Evolutionary conservation across 2,797 vertebrate species (phyloP).

Genomic region (Pipistrellus pipistrellus): DNA sequence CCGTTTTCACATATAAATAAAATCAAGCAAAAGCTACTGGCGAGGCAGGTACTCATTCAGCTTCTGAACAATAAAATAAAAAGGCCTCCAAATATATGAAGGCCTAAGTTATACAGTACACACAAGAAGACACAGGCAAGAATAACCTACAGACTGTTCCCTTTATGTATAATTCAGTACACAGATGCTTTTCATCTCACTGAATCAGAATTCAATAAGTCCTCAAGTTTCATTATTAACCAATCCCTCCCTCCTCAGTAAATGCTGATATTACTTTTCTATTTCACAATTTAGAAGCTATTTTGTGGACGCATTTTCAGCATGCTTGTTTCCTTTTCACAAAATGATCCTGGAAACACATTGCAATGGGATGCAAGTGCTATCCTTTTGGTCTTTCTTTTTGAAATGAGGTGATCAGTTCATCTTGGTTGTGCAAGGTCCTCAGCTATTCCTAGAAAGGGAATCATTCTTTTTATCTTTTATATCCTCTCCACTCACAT

Average conservation of each 20-base stretch:
- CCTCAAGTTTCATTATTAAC: constrained; percentile 67
- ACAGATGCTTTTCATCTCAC: constrained; percentile 67
- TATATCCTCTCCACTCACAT: not conserved
- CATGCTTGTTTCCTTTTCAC: not conserved
- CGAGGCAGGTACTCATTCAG: constrained; percentile 32
- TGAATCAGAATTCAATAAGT: constrained; percentile 64
- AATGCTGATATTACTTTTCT: constrained; percentile 20
- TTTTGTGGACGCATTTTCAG: not conserved
- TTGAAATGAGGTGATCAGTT: not conserved
- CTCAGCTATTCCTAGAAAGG: not conserved
- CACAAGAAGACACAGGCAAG: constrained; percentile 32
- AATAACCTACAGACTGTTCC: constrained; percentile 44
- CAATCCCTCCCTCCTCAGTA: not conserved
- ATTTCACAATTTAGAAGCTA: constrained; percentile 34
- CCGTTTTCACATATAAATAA: constrained; percentile 47
- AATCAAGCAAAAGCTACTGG: constrained; percentile 64
- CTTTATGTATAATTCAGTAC: constrained; percentile 70
- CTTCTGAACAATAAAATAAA: constrained; percentile 51
- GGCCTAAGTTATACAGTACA: constrained; percentile 56
- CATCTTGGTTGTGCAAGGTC: not conserved
- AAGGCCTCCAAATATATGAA: constrained; percentile 52
- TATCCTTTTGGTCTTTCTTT: not conserved
- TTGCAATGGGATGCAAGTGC: not conserved
- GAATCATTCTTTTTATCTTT: constrained; percentile 30
- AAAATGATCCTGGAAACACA: constrained; percentile 20